phyloP scores from a whole-genome alignment of 2,888 invertebrate genomes.

The Sclerodermus sp. region DNA sequence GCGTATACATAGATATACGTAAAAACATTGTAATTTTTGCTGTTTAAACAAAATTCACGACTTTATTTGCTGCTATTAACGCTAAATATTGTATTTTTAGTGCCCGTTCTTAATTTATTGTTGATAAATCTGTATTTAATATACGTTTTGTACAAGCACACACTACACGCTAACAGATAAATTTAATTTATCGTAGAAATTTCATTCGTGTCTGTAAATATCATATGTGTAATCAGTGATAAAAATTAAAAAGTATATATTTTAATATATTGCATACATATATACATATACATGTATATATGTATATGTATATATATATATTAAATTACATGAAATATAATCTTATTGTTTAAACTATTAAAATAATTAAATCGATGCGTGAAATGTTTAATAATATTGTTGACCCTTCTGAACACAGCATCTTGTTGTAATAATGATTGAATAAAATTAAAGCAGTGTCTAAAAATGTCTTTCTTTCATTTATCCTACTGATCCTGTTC shows the following conservation, averaged over 20 bases:
- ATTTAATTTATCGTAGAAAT: constrained; percentile 43
- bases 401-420: constrained; percentile 50
- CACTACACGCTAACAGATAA: background rate
- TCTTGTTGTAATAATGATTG: constrained; percentile 53
- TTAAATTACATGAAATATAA: constrained; percentile 53
- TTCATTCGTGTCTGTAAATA: constrained; percentile 48
- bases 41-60: too few species aligned
- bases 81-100: background rate
- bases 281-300: too few species aligned
- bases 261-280: constrained; percentile 58
- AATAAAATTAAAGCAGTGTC: constrained; percentile 52
- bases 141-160: background rate
- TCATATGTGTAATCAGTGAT: constrained; percentile 40
- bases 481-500: background rate
- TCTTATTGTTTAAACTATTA: constrained; percentile 54
- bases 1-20: too few species aligned
- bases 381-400: constrained; percentile 56
- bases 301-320: too few species aligned
- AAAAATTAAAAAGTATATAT: constrained; percentile 56
- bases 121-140: background rate
- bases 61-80: background rate
- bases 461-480: constrained; percentile 23
- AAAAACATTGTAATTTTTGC: too few species aligned
- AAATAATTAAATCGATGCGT: constrained; percentile 50
- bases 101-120: background rate